Conservation (phyloP, 2,888 invertebrate species). For the Oxytorus armatus region DNA sequence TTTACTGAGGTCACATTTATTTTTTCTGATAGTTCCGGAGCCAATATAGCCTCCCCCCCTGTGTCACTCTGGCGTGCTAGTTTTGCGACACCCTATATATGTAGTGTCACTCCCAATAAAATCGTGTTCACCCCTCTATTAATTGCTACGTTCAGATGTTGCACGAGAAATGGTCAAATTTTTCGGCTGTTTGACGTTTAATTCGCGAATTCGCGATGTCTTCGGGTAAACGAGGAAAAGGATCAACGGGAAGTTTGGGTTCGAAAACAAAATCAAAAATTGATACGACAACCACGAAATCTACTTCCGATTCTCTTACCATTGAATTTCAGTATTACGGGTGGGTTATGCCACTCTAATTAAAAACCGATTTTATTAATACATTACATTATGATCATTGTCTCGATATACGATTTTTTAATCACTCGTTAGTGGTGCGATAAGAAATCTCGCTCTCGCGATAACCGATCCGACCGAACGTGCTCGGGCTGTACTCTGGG, state of each 20-base stretch:
- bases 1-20: too few relatives aligned
- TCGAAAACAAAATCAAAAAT: conserved; percentile 30
- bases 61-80: too few relatives aligned
- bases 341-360: conserved; percentile 52
- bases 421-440: conserved; percentile 77
- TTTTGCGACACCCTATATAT: too few relatives aligned
- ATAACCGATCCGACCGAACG: conserved; percentile 82
- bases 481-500: conserved; percentile 83
- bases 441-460: conserved; percentile 83
- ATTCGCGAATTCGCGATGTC: conserved; percentile 19
- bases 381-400: not conserved
- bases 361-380: not conserved
- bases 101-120: not conserved
- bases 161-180: conserved; percentile 1
- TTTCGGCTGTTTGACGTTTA: conserved; percentile 11
- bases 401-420: conserved; percentile 4
- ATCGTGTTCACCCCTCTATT: not conserved
- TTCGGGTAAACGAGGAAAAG: conserved; percentile 20
- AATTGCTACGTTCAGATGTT: conserved; percentile 30
- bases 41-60: too few relatives aligned
- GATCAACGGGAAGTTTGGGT: conserved; percentile 25
- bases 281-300: conserved; percentile 53
- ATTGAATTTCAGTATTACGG: conserved; percentile 85
- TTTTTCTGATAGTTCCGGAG: too few relatives aligned
- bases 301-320: conserved; percentile 82